These are phyloP conservation scores for Cephalopterus ornatus DNA, from an alignment of 2,113 vertebrate species.

Conservation along the genomic window DNA sequence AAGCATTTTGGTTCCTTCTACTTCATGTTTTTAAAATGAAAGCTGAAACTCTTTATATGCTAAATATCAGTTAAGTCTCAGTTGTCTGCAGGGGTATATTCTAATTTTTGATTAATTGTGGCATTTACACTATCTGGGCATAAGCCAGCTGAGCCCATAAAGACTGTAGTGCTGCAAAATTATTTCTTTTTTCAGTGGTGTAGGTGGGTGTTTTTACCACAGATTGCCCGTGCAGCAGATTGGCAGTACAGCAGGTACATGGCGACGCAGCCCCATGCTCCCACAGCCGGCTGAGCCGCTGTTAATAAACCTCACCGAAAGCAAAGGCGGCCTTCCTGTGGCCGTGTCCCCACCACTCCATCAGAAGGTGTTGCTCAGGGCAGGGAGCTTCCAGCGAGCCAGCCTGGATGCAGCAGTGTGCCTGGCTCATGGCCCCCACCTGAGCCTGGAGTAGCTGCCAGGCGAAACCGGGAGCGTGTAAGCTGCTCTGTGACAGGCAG, in stretches of 20 bases:
- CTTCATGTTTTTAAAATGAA: background rate
- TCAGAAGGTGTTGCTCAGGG: accelerated
- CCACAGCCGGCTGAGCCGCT: accelerated
- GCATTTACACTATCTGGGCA: background rate
- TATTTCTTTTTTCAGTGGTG: accelerated
- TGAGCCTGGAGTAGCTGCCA: background rate
- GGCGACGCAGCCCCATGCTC: accelerated
- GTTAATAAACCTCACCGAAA: background rate
- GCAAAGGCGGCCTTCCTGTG: accelerated
- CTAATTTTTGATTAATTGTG: background rate
- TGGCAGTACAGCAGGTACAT: accelerated
- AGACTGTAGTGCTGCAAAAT: background rate
- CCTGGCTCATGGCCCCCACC: accelerated
- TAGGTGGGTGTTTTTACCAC: background rate
- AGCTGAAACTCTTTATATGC: background rate
- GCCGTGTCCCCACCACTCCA: accelerated
- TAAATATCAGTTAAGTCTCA: background rate
- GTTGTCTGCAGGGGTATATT: background rate
- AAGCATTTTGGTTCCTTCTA: background rate
- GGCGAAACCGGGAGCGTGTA: accelerated
- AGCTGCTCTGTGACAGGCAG: accelerated
- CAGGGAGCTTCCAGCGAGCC: background rate
- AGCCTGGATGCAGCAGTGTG: background rate
- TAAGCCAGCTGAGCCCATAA: background rate
- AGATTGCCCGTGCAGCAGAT: accelerated